phyloP scores from a whole-genome alignment of 2,797 vertebrate species.

The Masticophis lateralis region DNA sequence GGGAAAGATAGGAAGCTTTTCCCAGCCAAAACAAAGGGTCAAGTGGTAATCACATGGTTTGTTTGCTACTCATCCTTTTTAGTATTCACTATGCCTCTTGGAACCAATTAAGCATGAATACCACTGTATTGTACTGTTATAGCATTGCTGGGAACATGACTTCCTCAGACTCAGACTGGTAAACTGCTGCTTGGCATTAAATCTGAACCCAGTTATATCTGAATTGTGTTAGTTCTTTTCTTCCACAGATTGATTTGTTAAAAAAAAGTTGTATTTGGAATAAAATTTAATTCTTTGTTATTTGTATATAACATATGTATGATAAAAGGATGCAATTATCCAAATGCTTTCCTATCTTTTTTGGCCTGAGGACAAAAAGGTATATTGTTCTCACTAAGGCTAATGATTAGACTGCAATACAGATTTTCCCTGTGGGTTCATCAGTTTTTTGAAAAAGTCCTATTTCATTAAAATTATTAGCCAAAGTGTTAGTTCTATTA shows the following conservation, averaged over 20 bases:
- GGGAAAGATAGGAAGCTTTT: background rate
- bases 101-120: background rate
- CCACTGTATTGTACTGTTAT: background rate
- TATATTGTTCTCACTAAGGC: background rate
- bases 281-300: background rate
- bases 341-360: background rate
- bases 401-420: background rate
- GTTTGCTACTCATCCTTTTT: background rate
- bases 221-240: background rate
- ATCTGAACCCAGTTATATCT: background rate
- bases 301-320: background rate
- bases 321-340: background rate
- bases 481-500: background rate
- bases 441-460: background rate
- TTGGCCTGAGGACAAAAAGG: constrained; percentile 17
- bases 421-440: background rate
- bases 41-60: background rate
- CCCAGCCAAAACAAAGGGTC: background rate
- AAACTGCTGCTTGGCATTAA: background rate
- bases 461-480: constrained; percentile 10
- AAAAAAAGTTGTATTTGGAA: background rate
- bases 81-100: background rate
- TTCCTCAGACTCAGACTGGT: background rate
- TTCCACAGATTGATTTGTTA: background rate
- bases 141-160: background rate